These are phyloP conservation scores for Strigamia maritima DNA, from an alignment of 2,888 invertebrate species.

Conservation along the genomic window DNA sequence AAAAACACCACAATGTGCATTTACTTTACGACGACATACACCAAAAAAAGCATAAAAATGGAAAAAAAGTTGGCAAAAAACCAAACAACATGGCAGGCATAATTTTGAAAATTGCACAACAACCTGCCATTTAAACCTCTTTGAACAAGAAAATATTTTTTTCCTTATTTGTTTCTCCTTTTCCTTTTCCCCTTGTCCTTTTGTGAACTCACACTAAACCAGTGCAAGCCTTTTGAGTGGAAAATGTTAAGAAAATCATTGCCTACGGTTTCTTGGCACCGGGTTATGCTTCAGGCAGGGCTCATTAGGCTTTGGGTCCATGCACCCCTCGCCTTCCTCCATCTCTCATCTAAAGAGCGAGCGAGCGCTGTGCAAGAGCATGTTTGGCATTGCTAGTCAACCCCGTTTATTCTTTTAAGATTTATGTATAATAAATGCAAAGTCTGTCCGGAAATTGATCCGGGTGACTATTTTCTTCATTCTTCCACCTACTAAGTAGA, in stretches of 20 bases:
- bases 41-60: neutral
- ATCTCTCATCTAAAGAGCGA: neutral
- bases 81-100: neutral
- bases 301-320: neutral
- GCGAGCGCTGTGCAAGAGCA: neutral
- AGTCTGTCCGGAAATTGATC: slow-evolving; percentile 26
- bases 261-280: slow-evolving; percentile 15
- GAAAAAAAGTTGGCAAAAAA: slow-evolving; percentile 4
- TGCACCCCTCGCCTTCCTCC: neutral
- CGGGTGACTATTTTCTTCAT: slow-evolving; percentile 21
- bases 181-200: neutral
- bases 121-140: neutral
- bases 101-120: slow-evolving; percentile 3
- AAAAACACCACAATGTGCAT: slow-evolving; percentile 24
- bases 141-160: neutral
- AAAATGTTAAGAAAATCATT: slow-evolving; percentile 3
- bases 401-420: neutral
- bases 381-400: slow-evolving; percentile 5
- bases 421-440: slow-evolving; percentile 24
- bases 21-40: slow-evolving; percentile 13
- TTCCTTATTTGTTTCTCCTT: neutral
- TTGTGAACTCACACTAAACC: neutral
- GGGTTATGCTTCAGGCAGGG: slow-evolving; percentile 24
- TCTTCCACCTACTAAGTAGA: slow-evolving; percentile 24
- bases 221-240: neutral